A percentile compares a stretch with the other conserved stretches of the same genome.
These are phyloP conservation scores for Phoenicopterus ruber DNA, from an alignment of 2,113 vertebrate species.

Conservation along the genomic window DNA sequence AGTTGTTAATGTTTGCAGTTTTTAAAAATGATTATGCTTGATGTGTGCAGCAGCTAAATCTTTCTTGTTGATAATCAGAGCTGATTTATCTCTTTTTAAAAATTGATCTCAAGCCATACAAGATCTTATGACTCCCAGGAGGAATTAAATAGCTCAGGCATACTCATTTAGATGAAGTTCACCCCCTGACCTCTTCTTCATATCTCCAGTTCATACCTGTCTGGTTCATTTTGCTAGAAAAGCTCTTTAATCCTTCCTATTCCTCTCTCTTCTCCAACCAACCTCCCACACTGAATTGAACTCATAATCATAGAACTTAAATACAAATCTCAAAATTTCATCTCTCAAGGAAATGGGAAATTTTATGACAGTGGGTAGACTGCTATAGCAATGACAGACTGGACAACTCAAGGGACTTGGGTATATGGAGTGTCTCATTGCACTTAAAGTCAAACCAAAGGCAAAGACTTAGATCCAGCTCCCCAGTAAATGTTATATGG, in stretches of 20 bases:
- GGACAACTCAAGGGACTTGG: background rate
- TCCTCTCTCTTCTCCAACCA: background rate
- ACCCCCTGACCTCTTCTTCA: background rate
- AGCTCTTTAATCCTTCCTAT: background rate
- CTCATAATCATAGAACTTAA: background rate
- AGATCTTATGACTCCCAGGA: slow-evolving; percentile 5
- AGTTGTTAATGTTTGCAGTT: slow-evolving; percentile 12
- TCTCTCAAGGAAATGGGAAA: background rate
- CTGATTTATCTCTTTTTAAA: slow-evolving; percentile 42
- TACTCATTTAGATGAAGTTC: slow-evolving; percentile 14
- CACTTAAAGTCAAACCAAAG: background rate
- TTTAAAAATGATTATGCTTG: background rate
- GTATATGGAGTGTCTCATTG: background rate
- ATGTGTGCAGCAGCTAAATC: slow-evolving; percentile 15
- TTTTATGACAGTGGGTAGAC: background rate
- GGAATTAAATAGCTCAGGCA: background rate
- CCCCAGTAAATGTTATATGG: background rate
- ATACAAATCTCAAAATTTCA: background rate
- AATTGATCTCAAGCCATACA: slow-evolving; percentile 3
- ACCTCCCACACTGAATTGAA: background rate
- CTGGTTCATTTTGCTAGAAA: background rate
- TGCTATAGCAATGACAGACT: background rate
- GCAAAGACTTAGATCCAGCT: background rate
- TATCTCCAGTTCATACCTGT: background rate
- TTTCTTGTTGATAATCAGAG: slow-evolving; percentile 9